These are phyloP conservation scores for Entomyzon cyanotis DNA, from an alignment of 2,113 vertebrate species.

Conservation along the genomic window DNA sequence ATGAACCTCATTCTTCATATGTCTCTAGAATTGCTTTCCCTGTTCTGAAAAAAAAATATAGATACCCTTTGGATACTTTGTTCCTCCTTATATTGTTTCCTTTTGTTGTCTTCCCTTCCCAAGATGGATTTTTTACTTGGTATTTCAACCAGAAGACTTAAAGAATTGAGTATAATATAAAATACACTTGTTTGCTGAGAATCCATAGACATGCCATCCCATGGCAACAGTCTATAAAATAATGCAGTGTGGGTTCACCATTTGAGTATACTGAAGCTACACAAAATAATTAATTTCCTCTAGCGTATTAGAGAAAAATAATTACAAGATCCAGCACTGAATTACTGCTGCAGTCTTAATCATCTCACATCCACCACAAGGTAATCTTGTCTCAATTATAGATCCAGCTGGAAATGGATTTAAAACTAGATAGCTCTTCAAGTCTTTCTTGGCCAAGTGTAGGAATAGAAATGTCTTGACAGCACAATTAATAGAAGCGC, in stretches of 20 bases:
- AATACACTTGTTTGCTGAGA: not conserved
- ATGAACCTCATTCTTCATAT: not conserved
- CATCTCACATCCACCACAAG: not conserved
- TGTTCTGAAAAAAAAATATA: not conserved
- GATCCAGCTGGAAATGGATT: slow-evolving; percentile 14
- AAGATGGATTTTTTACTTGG: not conserved
- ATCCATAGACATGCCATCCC: not conserved
- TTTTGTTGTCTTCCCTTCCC: not conserved
- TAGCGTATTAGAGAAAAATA: not conserved
- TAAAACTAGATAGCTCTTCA: not conserved
- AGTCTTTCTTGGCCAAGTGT: not conserved
- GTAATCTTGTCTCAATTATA: not conserved
- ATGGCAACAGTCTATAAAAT: not conserved
- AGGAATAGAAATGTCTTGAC: not conserved
- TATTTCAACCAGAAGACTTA: not conserved
- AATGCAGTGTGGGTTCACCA: not conserved
- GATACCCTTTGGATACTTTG: not conserved
- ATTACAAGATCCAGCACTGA: not conserved
- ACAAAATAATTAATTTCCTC: not conserved
- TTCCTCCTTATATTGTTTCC: not conserved
- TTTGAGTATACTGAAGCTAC: not conserved
- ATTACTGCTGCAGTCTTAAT: slow-evolving; percentile 18
- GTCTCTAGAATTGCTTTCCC: not conserved
- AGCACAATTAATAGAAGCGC: not conserved
- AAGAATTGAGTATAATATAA: not conserved